A percentile compares a stretch with the other conserved stretches of the same genome.
These are phyloP conservation scores for Epiblema foenella DNA, from an alignment of 2,888 invertebrate species.

Conservation along the genomic window DNA sequence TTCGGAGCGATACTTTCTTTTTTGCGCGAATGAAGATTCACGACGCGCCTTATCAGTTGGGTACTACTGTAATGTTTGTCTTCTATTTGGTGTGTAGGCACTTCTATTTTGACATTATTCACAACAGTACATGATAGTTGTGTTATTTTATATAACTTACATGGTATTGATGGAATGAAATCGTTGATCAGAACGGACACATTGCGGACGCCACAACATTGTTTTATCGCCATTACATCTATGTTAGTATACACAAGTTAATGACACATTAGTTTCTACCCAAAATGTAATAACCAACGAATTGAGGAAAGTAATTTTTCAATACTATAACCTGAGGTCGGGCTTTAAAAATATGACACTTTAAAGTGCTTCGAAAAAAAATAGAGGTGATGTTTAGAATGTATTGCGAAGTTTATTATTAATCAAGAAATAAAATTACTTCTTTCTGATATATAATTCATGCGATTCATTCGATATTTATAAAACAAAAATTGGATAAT, in stretches of 20 bases:
- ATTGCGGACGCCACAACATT: conserved; percentile 82
- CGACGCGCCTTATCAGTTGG: no score
- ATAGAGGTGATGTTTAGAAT: not conserved
- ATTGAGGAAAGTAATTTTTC: not conserved
- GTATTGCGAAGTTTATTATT: not conserved
- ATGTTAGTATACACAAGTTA: conserved; percentile 46
- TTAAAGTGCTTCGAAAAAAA: not conserved
- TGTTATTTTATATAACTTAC: not conserved
- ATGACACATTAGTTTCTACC: conserved; percentile 11
- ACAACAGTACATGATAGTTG: not conserved
- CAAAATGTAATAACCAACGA: not conserved
- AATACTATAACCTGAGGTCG: not conserved
- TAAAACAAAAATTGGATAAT: no score
- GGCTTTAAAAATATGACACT: not conserved
- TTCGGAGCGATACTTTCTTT: no score
- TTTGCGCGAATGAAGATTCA: no score
- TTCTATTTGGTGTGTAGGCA: not conserved
- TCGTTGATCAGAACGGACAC: conserved; percentile 63
- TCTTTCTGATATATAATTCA: no score
- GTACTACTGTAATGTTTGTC: no score
- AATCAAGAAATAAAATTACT: no score
- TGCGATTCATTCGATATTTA: no score
- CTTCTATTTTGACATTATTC: conserved; percentile 1
- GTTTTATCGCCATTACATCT: conserved; percentile 53
- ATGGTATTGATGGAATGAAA: conserved; percentile 46